These are phyloP conservation scores for Steinernema khuongi DNA, from an alignment of 1,140 invertebrate species.

Conservation along the genomic window DNA sequence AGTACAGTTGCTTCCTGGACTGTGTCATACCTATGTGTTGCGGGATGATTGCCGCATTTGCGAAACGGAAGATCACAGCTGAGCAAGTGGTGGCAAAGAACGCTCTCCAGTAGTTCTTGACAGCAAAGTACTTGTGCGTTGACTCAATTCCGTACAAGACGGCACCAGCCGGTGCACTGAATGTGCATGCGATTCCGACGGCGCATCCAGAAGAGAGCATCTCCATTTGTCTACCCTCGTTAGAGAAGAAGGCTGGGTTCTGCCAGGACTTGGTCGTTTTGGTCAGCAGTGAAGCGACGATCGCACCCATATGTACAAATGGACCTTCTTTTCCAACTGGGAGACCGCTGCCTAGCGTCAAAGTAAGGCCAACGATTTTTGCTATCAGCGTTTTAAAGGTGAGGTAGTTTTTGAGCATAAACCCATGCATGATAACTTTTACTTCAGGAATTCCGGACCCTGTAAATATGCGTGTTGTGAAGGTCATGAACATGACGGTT, in stretches of 20 bases:
- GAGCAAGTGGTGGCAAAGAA: slow-evolving; percentile 96
- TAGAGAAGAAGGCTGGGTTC: slow-evolving; percentile 51
- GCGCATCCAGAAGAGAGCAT: slow-evolving; percentile 56
- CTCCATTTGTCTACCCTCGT: slow-evolving; percentile 53
- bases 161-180: slow-evolving; percentile 50
- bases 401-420: slow-evolving; percentile 89
- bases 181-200: slow-evolving; percentile 52
- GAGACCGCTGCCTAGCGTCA: slow-evolving; percentile 85
- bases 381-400: slow-evolving; percentile 87
- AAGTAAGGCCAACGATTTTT: slow-evolving; percentile 86
- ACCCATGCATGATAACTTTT: slow-evolving; percentile 92
- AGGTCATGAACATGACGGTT: slow-evolving; percentile 65
- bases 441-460: slow-evolving; percentile 97
- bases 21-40: slow-evolving; percentile 45
- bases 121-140: slow-evolving; percentile 96
- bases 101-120: slow-evolving; percentile 95
- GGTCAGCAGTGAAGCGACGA: slow-evolving; percentile 51
- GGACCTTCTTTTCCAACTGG: slow-evolving; percentile 84
- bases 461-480: slow-evolving; percentile 64
- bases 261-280: slow-evolving; percentile 51
- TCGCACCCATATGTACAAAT: slow-evolving; percentile 58
- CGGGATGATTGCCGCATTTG: slow-evolving; percentile 55
- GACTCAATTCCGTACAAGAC: slow-evolving; percentile 98
- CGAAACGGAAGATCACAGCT: slow-evolving; percentile 83
- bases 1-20: not conserved